Base-by-base conservation (phyloP, 2,888 invertebrate genomes). In the Drosophila monieri region DNA sequence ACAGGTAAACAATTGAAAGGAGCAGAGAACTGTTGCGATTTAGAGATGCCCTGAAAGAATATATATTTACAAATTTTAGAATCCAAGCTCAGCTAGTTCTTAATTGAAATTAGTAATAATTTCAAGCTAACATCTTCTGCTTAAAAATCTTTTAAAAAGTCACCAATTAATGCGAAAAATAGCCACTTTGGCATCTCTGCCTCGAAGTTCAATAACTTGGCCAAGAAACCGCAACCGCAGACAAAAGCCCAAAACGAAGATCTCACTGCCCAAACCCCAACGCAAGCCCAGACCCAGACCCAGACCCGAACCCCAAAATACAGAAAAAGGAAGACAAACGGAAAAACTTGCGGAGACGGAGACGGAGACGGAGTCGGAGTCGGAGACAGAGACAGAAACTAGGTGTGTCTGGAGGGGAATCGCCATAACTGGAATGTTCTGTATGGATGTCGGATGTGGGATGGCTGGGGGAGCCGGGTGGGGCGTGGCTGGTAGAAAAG, bases 351-450 rank as follows among this genome's bases (percentile, higher is more conserved):
- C 35, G 35, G 35, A 35, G 32, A 32, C 32, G 3, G 4, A 15
- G 35, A 32, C 18, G 18, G 35, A 35, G 32, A 32, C 32, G 3
- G 4, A 15, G 35, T 27, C 18, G 18, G 18, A 18, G 18, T 18
- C 43, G 30, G 44, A 56, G 69, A 53, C 54, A 54, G 66, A 60
- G 56, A 64, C 55, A 52, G 52, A 81, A 81, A 81, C 85, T 81
- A 83, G 81, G 81, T 85, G 81, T 83, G 81, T 81, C 81, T 81
- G 81, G 72, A 76, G 62, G 74, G 77, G 75, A 81, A 77, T 73
- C 47, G 64, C 85, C 85, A 76, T 85, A 85, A 78, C 71, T 78
- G 85, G 81, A 81, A 81, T 81, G 81, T 74, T 85, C 54, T 51
- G 55, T 55, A 59, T 32, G 53, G 39, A 41, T 53, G 37, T 47